Conservation (phyloP, 2,888 invertebrate genomes). For the Cotesia congregata region DNA sequence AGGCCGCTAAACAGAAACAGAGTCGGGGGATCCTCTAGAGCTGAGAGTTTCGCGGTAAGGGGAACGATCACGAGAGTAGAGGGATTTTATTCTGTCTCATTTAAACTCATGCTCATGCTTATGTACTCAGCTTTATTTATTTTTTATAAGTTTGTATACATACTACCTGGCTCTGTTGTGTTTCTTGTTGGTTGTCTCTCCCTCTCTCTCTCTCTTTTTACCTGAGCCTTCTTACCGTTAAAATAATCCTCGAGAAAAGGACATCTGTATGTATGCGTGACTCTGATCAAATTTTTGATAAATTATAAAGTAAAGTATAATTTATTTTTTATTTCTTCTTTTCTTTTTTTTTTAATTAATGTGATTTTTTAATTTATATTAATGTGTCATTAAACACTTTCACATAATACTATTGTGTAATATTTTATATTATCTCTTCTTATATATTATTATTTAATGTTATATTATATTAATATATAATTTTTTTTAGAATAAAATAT, state of each 20-base stretch:
- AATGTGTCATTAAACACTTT: not conserved
- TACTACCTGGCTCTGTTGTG: not conserved
- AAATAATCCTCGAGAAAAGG: constrained; percentile 1
- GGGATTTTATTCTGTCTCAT: constrained; percentile 21
- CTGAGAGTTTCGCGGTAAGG: constrained; percentile 27
- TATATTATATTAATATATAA: not conserved
- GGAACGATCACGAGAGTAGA: constrained; percentile 33
- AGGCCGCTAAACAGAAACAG: constrained; percentile 40
- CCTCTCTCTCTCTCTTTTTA: not conserved
- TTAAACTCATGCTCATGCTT: constrained; percentile 5
- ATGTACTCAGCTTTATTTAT: not conserved
- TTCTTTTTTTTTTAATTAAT: not conserved
- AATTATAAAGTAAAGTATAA: not conserved
- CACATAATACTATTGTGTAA: not conserved
- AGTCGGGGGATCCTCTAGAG: constrained; percentile 23
- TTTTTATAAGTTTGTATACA: constrained; percentile 1
- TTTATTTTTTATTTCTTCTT: not conserved
- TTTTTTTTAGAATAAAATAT: not conserved
- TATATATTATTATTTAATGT: too few relatives aligned
- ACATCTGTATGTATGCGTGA: not conserved
- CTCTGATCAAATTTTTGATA: not conserved
- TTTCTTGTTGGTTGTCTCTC: not conserved
- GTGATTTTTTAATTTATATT: too few relatives aligned
- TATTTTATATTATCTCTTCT: not conserved
- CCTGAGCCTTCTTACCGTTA: not conserved